Evolutionary conservation across 1,140 invertebrate genomes (phyloP).

Genomic region (Drosophila pandora): DNA sequence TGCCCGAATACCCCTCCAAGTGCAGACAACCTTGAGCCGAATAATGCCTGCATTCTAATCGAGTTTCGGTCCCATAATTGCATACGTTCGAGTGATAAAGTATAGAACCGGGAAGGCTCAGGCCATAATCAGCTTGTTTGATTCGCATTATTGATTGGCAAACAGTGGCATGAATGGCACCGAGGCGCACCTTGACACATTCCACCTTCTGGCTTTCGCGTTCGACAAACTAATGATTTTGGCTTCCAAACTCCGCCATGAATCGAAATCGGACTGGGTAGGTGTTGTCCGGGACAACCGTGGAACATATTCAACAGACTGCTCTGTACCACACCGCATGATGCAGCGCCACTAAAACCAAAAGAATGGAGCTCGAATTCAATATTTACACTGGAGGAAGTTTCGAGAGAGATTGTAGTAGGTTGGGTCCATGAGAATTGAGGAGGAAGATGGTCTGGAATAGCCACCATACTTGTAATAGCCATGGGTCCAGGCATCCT

Average conservation of each 20-base stretch:
- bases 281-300: conserved; percentile 4
- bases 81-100: too few relatives aligned
- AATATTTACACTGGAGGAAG: neutral
- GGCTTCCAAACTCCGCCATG: neutral
- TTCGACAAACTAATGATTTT: neutral
- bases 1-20: neutral
- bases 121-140: neutral
- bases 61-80: neutral
- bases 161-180: too few relatives aligned
- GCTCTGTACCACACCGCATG: neutral
- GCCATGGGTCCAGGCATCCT: too few relatives aligned
- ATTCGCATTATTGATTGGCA: neutral
- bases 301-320: conserved; percentile 9
- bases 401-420: neutral
- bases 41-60: conserved; percentile 6
- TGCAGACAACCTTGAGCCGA: neutral
- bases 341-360: conserved; percentile 1
- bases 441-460: too few relatives aligned
- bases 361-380: neutral
- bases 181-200: too few relatives aligned
- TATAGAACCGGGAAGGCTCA: too few relatives aligned
- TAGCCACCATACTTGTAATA: too few relatives aligned
- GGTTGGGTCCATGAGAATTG: too few relatives aligned
- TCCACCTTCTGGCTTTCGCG: neutral
- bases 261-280: neutral